Evolutionary conservation across 2,113 vertebrate genomes (phyloP).

Genomic region (Odontesthes bonariensis): DNA sequence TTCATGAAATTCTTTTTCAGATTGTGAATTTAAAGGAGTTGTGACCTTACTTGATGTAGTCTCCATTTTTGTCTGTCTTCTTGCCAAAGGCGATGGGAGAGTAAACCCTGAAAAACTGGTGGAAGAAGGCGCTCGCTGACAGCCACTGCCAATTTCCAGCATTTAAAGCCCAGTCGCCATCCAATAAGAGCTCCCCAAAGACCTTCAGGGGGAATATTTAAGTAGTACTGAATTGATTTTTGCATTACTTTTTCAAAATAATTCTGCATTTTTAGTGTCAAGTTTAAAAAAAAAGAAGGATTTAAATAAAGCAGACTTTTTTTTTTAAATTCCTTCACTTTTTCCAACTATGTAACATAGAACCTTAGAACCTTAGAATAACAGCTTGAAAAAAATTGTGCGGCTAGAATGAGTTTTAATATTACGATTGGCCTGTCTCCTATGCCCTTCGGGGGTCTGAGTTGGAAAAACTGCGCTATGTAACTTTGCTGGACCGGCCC

Average conservation of each 20-base stretch:
- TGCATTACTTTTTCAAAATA: no score
- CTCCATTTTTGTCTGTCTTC: constrained; percentile 81
- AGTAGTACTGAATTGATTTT: background rate
- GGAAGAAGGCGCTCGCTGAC: constrained; percentile 84
- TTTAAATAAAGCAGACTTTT: no score
- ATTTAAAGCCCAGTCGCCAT: constrained; percentile 82
- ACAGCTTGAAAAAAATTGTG: no score
- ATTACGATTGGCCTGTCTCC: no score
- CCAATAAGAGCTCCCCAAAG: constrained; percentile 81
- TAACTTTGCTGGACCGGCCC: no score
- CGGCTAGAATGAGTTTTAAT: no score
- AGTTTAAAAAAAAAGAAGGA: background rate
- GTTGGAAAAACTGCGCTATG: no score
- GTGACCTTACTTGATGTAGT: constrained; percentile 79
- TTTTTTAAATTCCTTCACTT: no score
- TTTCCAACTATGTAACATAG: no score
- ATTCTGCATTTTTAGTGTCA: background rate
- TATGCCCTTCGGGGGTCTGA: no score
- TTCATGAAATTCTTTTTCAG: accelerated
- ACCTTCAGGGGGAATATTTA: constrained; percentile 60
- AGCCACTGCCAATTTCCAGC: constrained; percentile 85
- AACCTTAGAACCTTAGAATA: no score
- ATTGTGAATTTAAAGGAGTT: background rate
- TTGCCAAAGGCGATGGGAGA: constrained; percentile 81
- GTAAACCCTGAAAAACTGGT: constrained; percentile 82